Percentiles rank a stretch among this genome's conserved stretches.
phyloP scores from a whole-genome alignment of 1,140 invertebrate species.

The Drosophila bipectinata region DNA sequence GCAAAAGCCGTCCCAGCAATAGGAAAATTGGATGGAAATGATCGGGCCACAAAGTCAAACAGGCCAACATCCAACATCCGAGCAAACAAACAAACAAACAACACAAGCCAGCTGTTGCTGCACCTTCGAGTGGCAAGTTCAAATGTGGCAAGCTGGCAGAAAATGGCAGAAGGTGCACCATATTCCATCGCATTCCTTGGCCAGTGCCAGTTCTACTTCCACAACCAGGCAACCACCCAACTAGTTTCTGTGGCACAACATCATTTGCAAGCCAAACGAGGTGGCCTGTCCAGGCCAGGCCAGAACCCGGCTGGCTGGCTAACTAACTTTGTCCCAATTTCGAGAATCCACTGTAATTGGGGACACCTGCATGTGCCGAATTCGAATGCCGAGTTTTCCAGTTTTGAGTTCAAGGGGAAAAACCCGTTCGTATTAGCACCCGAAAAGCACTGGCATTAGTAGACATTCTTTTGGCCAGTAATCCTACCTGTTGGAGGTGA shows the following conservation, averaged over 20 bases:
- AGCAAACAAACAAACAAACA: slow-evolving; percentile 54
- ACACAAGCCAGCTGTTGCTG: slow-evolving; percentile 40
- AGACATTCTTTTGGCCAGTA: no score
- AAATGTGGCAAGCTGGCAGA: slow-evolving; percentile 17
- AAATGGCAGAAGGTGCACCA: slow-evolving; percentile 33
- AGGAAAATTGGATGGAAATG: slow-evolving; percentile 52
- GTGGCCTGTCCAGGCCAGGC: slow-evolving; percentile 18
- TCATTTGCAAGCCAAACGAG: slow-evolving; percentile 70
- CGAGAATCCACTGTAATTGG: slow-evolving; percentile 67
- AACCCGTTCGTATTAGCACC: slow-evolving; percentile 57
- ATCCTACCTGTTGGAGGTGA: slow-evolving; percentile 11
- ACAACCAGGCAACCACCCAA: slow-evolving; percentile 49
- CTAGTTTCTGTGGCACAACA: slow-evolving; percentile 56
- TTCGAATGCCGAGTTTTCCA: slow-evolving; percentile 48
- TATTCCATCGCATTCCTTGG: slow-evolving; percentile 25
- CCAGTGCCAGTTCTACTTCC: slow-evolving; percentile 69
- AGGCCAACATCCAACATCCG: slow-evolving; percentile 24
- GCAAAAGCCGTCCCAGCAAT: slow-evolving; percentile 37
- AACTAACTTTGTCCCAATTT: slow-evolving; percentile 74
- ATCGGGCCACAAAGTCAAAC: slow-evolving; percentile 17
- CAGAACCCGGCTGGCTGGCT: slow-evolving; percentile 16
- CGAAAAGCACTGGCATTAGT: no score
- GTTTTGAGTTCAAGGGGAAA: slow-evolving; percentile 46
- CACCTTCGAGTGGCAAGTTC: slow-evolving; percentile 58
- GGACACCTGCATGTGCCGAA: slow-evolving; percentile 80